Evolutionary conservation across 2,797 vertebrate genomes (phyloP).

Genomic region (Paratrypauchen microcephalus): DNA sequence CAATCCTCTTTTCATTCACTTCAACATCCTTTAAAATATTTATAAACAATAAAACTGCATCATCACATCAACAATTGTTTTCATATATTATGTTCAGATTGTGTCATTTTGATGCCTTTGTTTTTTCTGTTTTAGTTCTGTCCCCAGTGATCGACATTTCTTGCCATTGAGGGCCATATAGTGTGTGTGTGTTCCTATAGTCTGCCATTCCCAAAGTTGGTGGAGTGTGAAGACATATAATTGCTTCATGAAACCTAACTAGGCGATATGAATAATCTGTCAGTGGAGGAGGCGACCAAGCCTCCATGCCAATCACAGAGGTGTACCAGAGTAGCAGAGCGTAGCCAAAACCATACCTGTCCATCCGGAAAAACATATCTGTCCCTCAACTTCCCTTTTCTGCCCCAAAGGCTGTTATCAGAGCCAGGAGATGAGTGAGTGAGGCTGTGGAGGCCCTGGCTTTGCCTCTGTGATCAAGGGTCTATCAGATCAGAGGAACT

Average conservation of each 20-base stretch:
- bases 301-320: constrained; percentile 64
- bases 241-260: constrained; percentile 77
- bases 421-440: constrained; percentile 43
- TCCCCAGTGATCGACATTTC: constrained; percentile 52
- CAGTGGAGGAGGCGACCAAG: constrained; percentile 58
- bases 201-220: constrained; percentile 74
- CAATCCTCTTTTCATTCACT: neutral
- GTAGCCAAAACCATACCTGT: constrained; percentile 62
- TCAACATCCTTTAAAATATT: neutral
- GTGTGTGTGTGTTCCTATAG: constrained; percentile 58
- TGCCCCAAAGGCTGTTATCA: constrained; percentile 52
- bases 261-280: constrained; percentile 80
- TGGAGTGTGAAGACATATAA: constrained; percentile 77
- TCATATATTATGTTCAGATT: neutral
- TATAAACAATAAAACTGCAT: neutral
- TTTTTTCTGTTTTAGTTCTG: constrained; percentile 13
- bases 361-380: constrained; percentile 67
- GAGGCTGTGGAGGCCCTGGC: constrained; percentile 42
- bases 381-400: constrained; percentile 55
- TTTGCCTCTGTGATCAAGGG: constrained; percentile 47
- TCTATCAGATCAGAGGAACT: constrained; percentile 52
- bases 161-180: constrained; percentile 39
- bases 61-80: neutral
- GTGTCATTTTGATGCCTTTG: constrained; percentile 1
- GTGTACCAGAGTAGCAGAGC: constrained; percentile 60